phyloP scores from a whole-genome alignment of 2,888 invertebrate species.

The Dorcus parallelipipedus region DNA sequence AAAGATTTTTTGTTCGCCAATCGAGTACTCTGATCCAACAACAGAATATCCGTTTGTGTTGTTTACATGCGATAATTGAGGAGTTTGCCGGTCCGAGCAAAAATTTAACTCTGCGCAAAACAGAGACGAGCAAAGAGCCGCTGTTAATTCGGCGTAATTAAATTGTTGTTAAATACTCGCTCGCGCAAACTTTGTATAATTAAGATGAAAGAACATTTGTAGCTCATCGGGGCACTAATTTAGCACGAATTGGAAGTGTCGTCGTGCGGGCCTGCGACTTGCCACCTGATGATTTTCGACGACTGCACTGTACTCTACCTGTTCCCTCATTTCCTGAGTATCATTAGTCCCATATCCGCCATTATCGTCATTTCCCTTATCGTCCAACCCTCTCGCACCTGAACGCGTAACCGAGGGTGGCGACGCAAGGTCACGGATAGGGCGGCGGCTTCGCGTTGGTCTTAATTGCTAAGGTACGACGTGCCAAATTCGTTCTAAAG shows the following conservation, averaged over 20 bases:
- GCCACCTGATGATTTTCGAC: conserved; percentile 23
- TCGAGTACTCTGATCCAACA: too few relatives aligned
- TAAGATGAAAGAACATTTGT: conserved; percentile 21
- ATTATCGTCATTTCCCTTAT: conserved; percentile 23
- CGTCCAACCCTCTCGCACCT: not conserved
- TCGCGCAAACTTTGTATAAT: conserved; percentile 18
- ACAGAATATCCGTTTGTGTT: too few relatives aligned
- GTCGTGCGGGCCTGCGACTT: conserved; percentile 10
- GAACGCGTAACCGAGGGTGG: not conserved
- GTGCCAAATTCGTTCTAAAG: too few relatives aligned
- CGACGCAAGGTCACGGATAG: not conserved
- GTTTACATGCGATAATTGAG: not conserved
- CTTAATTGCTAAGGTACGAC: too few relatives aligned
- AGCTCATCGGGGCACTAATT: conserved; percentile 21
- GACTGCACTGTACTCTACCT: conserved; percentile 16
- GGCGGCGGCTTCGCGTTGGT: too few relatives aligned
- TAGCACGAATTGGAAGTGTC: conserved; percentile 19
- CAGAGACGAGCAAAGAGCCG: not conserved
- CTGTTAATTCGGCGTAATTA: conserved; percentile 12
- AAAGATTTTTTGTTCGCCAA: too few relatives aligned
- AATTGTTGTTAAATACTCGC: conserved; percentile 10
- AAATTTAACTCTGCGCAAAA: not conserved
- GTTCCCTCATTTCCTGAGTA: conserved; percentile 27
- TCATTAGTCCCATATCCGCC: conserved; percentile 28
- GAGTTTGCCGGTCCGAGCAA: not conserved